These are phyloP conservation scores for Mormoops blainvillei DNA, from an alignment of 2,113 vertebrate genomes.

Conservation along the genomic window DNA sequence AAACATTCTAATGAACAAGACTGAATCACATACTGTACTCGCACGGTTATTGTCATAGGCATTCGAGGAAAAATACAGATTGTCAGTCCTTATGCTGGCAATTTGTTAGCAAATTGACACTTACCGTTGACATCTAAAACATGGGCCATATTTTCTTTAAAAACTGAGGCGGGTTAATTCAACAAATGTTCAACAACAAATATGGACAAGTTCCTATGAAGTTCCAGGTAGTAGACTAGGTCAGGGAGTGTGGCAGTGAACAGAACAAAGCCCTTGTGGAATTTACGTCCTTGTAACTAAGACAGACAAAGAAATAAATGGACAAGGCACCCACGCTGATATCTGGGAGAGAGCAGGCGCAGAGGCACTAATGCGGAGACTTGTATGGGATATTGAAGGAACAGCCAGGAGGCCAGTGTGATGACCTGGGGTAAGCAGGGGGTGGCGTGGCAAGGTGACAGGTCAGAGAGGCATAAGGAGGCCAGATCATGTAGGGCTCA, in stretches of 20 bases:
- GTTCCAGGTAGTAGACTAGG: neutral
- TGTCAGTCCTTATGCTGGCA: neutral
- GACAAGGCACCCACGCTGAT: neutral
- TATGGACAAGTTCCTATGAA: neutral
- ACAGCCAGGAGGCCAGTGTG: neutral
- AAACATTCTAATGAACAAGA: conserved; percentile 44
- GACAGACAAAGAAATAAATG: neutral
- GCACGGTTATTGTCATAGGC: neutral
- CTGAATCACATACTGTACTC: neutral
- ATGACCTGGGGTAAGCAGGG: neutral
- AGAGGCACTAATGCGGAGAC: neutral
- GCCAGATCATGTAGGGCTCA: neutral
- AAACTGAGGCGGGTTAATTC: neutral
- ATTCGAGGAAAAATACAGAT: neutral
- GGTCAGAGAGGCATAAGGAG: neutral
- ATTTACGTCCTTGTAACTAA: neutral
- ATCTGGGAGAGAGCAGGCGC: neutral
- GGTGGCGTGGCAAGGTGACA: neutral
- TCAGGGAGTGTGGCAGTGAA: neutral
- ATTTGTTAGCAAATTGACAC: neutral
- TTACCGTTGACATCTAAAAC: neutral
- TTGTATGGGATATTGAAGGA: neutral
- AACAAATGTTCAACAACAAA: neutral
- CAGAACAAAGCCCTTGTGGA: neutral
- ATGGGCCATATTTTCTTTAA: neutral